Conservation (phyloP, 2,888 invertebrate species). For the Acronicta alni region DNA sequence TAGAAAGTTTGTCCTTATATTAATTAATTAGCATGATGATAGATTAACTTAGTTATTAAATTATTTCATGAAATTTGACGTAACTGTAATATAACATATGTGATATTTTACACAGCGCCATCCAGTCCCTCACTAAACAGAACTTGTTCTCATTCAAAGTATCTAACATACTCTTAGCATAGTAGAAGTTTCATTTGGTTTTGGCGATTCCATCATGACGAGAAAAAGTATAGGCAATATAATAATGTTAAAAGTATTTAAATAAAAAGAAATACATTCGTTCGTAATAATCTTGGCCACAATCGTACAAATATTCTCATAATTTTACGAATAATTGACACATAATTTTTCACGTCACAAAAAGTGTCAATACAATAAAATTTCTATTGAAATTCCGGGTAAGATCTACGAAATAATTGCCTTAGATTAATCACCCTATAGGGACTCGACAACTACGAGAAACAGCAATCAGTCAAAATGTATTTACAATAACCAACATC, state of each 20-base stretch:
- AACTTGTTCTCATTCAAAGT: too few relatives aligned
- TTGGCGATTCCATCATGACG: too few relatives aligned
- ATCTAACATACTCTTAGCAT: too few relatives aligned
- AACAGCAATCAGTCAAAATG: slow-evolving; percentile 52
- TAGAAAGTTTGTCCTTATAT: not conserved
- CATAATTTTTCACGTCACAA: slow-evolving; percentile 31
- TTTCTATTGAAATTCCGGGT: slow-evolving; percentile 33
- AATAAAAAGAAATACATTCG: too few relatives aligned
- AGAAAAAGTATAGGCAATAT: too few relatives aligned
- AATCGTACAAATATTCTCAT: not conserved
- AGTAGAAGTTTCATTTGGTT: too few relatives aligned
- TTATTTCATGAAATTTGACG: too few relatives aligned
- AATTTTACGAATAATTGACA: slow-evolving; percentile 40
- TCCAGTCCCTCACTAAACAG: too few relatives aligned
- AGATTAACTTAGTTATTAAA: too few relatives aligned
- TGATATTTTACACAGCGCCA: too few relatives aligned
- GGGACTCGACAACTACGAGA: slow-evolving; percentile 21
- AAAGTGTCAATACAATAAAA: slow-evolving; percentile 44
- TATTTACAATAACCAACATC: slow-evolving; percentile 43
- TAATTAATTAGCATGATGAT: not conserved
- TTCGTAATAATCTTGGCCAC: too few relatives aligned
- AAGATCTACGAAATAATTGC: slow-evolving; percentile 47
- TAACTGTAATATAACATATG: not conserved
- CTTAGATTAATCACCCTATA: slow-evolving; percentile 54
- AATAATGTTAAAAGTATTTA: not conserved